A percentile compares a stretch with the other conserved stretches of the same genome.
Evolutionary conservation across 2,888 invertebrate species (phyloP).

Genomic region (Oxytorus armatus): DNA sequence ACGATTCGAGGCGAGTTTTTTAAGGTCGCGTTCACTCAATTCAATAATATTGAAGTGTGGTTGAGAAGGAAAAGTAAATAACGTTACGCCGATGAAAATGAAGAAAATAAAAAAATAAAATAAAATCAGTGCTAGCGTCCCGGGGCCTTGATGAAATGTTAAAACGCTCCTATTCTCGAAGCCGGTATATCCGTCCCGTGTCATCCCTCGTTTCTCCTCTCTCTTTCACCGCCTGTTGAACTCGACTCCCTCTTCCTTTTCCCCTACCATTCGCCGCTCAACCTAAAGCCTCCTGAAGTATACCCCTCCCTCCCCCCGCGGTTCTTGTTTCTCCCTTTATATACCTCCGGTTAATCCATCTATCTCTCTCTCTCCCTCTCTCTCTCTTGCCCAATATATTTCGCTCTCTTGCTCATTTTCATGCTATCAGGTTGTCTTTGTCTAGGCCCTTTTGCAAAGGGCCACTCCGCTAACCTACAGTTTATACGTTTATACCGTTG

Average conservation of each 20-base stretch:
- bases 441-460: slow-evolving; percentile 44
- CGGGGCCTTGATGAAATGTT: slow-evolving; percentile 7
- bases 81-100: too few relatives aligned
- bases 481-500: slow-evolving; percentile 52
- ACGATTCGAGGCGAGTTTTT: too few relatives aligned
- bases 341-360: slow-evolving; percentile 27
- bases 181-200: slow-evolving; percentile 60
- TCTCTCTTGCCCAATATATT: too few relatives aligned
- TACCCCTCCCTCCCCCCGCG: slow-evolving; percentile 31
- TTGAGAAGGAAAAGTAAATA: too few relatives aligned
- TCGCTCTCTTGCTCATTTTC: background rate
- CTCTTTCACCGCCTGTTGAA: slow-evolving; percentile 52
- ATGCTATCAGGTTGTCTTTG: slow-evolving; percentile 12
- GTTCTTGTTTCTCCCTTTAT: slow-evolving; percentile 37
- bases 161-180: slow-evolving; percentile 43
- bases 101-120: background rate
- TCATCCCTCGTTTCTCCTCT: slow-evolving; percentile 58
- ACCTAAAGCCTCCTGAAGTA: slow-evolving; percentile 38
- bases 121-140: background rate
- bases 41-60: too few relatives aligned
- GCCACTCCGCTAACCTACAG: slow-evolving; percentile 54
- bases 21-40: too few relatives aligned
- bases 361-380: slow-evolving; percentile 22
- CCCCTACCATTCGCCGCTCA: slow-evolving; percentile 13
- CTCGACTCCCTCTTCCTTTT: slow-evolving; percentile 32